A percentile compares a stretch with the other conserved stretches of the same genome.
Conservation (phyloP, 2,113 vertebrate species). For the Nothocercus julius region DNA sequence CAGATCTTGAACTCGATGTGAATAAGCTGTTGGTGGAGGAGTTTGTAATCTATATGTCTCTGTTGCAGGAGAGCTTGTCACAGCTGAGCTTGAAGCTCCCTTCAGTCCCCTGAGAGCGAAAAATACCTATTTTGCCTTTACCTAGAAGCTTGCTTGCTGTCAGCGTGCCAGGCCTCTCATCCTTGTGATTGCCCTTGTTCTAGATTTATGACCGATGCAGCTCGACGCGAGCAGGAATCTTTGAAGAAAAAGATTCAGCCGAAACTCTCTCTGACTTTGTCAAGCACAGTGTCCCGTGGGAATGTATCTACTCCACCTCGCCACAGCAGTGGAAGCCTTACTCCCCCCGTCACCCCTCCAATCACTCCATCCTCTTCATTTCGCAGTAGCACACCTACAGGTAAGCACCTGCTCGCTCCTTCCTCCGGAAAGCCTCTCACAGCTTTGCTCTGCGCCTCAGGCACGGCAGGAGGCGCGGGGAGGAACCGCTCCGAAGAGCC, state of each 20-base stretch:
- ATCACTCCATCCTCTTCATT: slow-evolving; percentile 98
- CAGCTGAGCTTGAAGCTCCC: not conserved
- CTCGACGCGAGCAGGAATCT: slow-evolving; percentile 92
- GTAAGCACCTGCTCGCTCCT: slow-evolving; percentile 70
- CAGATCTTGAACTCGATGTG: not conserved
- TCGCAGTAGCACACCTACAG: slow-evolving; percentile 96
- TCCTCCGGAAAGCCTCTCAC: not conserved
- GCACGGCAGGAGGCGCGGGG: not conserved
- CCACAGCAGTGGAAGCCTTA: slow-evolving; percentile 96
- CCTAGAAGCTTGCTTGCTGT: not conserved
- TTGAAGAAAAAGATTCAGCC: slow-evolving; percentile 96
- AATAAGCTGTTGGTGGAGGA: not conserved
- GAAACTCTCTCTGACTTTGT: slow-evolving; percentile 91
- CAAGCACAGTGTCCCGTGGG: slow-evolving; percentile 88
- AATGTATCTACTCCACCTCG: slow-evolving; percentile 93
- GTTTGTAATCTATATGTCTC: not conserved
- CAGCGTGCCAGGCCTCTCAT: not conserved
- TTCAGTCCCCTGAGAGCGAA: not conserved
- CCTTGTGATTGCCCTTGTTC: not conserved
- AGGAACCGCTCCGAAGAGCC: not conserved
- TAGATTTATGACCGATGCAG: slow-evolving; percentile 98
- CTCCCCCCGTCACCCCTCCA: slow-evolving; percentile 96
- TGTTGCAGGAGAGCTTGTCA: not conserved
- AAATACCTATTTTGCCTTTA: not conserved
- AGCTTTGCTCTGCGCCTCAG: not conserved